A percentile compares a stretch with the other conserved stretches of the same genome.
Evolutionary conservation across 2,888 invertebrate species (phyloP).

Genomic region (Pristionchus maxplancki): DNA sequence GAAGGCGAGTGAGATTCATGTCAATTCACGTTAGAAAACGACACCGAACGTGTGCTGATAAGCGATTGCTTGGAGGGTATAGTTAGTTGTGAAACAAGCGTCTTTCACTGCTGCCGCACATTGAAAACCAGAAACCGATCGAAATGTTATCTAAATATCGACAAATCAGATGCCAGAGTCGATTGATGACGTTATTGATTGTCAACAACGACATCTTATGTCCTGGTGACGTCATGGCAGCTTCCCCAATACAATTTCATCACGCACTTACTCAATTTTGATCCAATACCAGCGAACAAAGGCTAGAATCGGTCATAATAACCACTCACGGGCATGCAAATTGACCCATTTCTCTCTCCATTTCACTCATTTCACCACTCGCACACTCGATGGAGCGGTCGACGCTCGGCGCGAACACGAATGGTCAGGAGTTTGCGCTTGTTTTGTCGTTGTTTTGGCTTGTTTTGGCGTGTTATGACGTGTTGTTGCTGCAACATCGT

Average conservation of each 20-base stretch:
- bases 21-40: not conserved
- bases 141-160: no score
- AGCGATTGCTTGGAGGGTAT: not conserved
- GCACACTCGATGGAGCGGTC: not conserved
- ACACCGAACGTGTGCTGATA: not conserved
- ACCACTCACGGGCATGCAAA: not conserved
- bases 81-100: not conserved
- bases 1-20: not conserved
- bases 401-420: not conserved
- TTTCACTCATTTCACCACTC: constrained; percentile 10
- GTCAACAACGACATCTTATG: no score
- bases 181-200: no score
- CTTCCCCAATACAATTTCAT: no score
- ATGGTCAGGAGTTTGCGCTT: not conserved
- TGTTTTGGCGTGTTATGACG: not conserved
- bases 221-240: no score
- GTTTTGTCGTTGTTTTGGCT: not conserved
- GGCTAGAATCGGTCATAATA: not conserved
- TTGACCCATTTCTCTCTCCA: not conserved
- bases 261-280: no score
- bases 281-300: no score
- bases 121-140: no score
- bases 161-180: no score
- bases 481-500: not conserved
- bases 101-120: not conserved